A percentile compares a stretch with the other conserved stretches of the same genome.
These are phyloP conservation scores for Microplitis manilae DNA, from an alignment of 2,888 invertebrate genomes.

Conservation along the genomic window DNA sequence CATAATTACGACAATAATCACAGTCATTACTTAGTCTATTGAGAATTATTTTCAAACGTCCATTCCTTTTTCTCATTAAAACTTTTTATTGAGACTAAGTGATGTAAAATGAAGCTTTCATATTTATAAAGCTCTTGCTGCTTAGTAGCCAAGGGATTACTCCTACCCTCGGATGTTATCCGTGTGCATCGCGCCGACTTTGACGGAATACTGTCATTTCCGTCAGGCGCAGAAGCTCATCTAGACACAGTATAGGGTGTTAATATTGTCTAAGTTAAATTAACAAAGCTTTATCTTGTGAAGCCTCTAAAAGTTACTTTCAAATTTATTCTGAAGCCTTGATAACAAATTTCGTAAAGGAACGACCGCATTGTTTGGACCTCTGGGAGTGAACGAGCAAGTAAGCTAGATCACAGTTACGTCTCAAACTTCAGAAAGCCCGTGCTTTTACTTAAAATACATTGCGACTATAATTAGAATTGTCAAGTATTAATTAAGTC, in stretches of 20 bases:
- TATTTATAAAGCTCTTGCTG: background rate
- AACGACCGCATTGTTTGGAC: conserved; percentile 29
- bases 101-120: background rate
- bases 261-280: background rate
- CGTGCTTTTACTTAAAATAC: background rate
- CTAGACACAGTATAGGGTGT: conserved; percentile 29
- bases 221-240: conserved; percentile 51
- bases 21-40: background rate
- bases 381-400: background rate
- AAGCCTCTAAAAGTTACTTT: background rate
- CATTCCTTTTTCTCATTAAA: too few species aligned
- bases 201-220: conserved; percentile 58
- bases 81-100: too few species aligned
- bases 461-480: too few species aligned
- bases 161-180: conserved; percentile 45
- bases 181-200: conserved; percentile 47
- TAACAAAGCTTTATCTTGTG: background rate
- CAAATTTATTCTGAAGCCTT: conserved; percentile 7
- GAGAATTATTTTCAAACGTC: background rate
- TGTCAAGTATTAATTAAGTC: too few species aligned
- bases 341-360: conserved; percentile 20
- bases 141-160: conserved; percentile 22
- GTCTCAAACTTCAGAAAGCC: background rate
- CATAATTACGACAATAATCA: background rate
- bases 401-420: background rate